These are phyloP conservation scores for Sarcoramphus papa DNA, from an alignment of 2,797 vertebrate genomes.

Conservation along the genomic window DNA sequence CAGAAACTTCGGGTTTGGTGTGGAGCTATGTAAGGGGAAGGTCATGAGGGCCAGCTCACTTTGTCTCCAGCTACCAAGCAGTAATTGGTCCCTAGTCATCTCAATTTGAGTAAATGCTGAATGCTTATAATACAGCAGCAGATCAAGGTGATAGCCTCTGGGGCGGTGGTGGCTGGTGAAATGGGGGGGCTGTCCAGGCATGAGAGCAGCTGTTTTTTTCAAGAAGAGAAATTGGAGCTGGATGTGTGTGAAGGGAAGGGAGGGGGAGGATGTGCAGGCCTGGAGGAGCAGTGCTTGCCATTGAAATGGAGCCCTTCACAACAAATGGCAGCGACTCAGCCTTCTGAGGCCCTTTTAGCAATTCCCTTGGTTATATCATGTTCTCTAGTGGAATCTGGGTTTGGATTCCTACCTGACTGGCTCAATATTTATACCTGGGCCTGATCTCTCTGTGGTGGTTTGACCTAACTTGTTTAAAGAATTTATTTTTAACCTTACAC, in stretches of 20 bases:
- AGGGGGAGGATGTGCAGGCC: not conserved
- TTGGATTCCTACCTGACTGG: not conserved
- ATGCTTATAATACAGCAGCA: not conserved
- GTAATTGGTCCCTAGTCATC: not conserved
- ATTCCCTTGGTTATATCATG: not conserved
- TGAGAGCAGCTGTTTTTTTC: not conserved
- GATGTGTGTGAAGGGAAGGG: not conserved
- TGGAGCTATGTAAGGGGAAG: not conserved
- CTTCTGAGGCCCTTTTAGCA: not conserved
- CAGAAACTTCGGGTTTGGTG: not conserved
- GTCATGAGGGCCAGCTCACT: not conserved
- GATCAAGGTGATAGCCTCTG: not conserved
- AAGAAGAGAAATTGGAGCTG: slow-evolving; percentile 1
- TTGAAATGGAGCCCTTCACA: not conserved
- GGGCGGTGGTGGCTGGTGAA: not conserved
- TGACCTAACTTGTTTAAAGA: not conserved
- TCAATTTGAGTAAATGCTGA: not conserved
- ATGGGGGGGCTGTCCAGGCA: not conserved
- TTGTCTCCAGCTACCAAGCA: not conserved
- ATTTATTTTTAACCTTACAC: not conserved
- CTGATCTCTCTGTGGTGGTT: not conserved
- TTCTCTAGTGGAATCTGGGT: not conserved
- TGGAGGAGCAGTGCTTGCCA: not conserved
- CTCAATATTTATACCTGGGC: not conserved
- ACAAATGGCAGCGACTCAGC: not conserved